phyloP scores from a whole-genome alignment of 2,113 vertebrate genomes.

The Collichthys lucidus region DNA sequence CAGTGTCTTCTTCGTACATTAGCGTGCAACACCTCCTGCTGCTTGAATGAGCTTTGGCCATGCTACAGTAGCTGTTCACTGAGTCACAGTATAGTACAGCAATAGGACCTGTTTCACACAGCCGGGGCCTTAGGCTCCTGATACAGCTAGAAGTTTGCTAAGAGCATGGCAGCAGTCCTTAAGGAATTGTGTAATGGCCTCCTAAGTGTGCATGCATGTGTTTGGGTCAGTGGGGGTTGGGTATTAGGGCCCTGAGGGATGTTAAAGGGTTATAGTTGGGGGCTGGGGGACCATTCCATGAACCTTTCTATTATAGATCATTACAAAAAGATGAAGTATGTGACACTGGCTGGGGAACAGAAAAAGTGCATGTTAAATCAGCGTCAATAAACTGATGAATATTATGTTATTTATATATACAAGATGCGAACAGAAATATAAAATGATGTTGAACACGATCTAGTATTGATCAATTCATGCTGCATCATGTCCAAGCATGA shows the following conservation, averaged over 20 bases:
- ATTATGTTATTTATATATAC: neutral
- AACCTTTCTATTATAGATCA: neutral
- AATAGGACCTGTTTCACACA: slow-evolving; percentile 11
- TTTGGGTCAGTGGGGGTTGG: slow-evolving; percentile 17
- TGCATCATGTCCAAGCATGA: no score
- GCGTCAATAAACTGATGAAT: neutral
- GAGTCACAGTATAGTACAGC: slow-evolving; percentile 15
- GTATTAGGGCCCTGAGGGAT: slow-evolving; percentile 5
- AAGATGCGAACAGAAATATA: neutral
- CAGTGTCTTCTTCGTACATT: neutral
- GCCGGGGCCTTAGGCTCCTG: neutral
- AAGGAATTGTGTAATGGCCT: slow-evolving; percentile 23
- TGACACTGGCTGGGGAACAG: neutral
- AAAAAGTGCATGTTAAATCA: neutral
- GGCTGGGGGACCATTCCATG: neutral
- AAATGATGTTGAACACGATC: neutral
- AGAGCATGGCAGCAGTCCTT: slow-evolving; percentile 19
- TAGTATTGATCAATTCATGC: neutral
- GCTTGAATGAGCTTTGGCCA: slow-evolving; percentile 35
- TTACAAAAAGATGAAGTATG: slow-evolving; percentile 1
- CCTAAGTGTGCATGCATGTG: slow-evolving; percentile 23
- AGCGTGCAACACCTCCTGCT: slow-evolving; percentile 45
- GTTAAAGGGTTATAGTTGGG: slow-evolving; percentile 7
- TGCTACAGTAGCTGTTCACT: slow-evolving; percentile 25
- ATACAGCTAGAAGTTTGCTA: slow-evolving; percentile 13